Evolutionary conservation across 2,113 vertebrate species (phyloP).

Genomic region (Tragelaphus strepsiceros): DNA sequence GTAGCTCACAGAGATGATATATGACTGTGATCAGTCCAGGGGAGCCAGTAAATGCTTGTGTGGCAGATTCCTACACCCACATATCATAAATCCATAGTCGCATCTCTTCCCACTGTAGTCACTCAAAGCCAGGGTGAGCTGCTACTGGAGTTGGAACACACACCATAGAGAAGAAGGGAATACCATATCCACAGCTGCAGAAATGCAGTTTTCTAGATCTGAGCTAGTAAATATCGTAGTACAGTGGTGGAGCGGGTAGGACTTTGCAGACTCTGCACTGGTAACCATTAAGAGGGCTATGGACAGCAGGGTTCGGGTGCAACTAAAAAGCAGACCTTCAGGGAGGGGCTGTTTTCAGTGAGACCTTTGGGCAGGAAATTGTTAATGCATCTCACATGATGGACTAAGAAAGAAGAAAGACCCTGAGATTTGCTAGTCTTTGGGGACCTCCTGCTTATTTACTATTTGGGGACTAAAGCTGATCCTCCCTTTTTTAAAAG

Average conservation of each 20-base stretch:
- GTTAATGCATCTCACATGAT: neutral
- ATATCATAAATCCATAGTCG: neutral
- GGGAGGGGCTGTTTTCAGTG: neutral
- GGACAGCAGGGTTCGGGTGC: neutral
- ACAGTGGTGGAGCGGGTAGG: neutral
- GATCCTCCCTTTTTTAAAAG: neutral
- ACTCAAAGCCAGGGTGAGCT: neutral
- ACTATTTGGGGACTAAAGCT: neutral
- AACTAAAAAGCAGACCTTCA: neutral
- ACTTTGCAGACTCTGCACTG: neutral
- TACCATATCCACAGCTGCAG: neutral
- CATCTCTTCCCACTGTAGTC: neutral
- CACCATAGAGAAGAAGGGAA: neutral
- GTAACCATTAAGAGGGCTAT: neutral
- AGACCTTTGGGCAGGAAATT: neutral
- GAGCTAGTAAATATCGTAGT: neutral
- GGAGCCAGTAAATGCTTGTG: neutral
- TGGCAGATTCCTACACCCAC: neutral
- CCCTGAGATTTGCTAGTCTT: conserved; percentile 3
- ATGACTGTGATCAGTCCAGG: neutral
- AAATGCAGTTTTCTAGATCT: neutral
- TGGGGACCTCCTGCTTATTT: neutral
- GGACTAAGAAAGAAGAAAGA: neutral
- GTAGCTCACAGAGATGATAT: neutral
- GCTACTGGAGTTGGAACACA: neutral